These are phyloP conservation scores for Oligia fasciuncula DNA, from an alignment of 2,888 invertebrate genomes.

Conservation along the genomic window DNA sequence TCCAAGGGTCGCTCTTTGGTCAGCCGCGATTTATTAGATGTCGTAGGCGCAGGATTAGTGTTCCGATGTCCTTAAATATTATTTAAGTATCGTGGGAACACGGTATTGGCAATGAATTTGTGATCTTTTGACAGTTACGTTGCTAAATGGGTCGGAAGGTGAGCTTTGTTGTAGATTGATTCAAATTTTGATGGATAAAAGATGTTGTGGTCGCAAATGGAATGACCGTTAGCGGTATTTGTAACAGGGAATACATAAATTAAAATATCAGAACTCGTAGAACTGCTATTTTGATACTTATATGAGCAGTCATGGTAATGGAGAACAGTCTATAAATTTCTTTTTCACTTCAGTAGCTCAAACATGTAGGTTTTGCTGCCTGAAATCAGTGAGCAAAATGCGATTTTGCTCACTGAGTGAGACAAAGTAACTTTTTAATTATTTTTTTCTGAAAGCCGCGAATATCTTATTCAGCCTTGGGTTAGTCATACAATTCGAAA, in stretches of 20 bases:
- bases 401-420: no score
- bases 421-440: no score
- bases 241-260: not conserved
- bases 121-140: conserved; percentile 53
- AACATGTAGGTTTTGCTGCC: no score
- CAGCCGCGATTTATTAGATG: conserved; percentile 75
- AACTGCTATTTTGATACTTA: not conserved
- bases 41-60: conserved; percentile 76
- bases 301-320: no score
- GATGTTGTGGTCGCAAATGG: not conserved
- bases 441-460: no score
- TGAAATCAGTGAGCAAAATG: no score
- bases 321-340: no score
- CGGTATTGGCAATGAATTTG: conserved; percentile 36
- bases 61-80: conserved; percentile 70
- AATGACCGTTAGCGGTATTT: conserved; percentile 24
- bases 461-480: no score
- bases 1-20: conserved; percentile 79
- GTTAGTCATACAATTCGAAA: no score
- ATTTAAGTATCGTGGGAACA: conserved; percentile 78
- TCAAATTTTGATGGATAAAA: not conserved
- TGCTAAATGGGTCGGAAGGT: conserved; percentile 66
- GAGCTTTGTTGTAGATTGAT: conserved; percentile 46
- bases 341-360: no score
- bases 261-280: not conserved